These are phyloP conservation scores for Sitta europaea DNA, from an alignment of 2,113 vertebrate genomes.

Conservation along the genomic window DNA sequence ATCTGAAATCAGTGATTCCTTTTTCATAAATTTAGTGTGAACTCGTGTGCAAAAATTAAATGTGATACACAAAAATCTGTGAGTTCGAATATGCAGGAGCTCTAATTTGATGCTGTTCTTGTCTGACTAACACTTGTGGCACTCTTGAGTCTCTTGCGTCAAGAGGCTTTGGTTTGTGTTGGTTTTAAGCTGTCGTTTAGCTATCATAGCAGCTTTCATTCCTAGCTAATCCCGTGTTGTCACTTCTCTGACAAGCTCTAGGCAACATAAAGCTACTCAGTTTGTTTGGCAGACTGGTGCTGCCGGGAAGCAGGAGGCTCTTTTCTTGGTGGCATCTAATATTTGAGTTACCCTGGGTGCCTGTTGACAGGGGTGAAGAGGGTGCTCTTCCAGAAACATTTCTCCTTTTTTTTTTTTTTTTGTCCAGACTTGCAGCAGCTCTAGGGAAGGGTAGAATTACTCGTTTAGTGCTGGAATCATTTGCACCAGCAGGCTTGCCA, in stretches of 20 bases:
- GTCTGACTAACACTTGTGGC: not conserved
- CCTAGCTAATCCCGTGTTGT: conserved; percentile 26
- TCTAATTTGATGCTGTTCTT: not conserved
- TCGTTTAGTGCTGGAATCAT: not conserved
- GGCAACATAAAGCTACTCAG: not conserved
- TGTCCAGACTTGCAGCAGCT: not conserved
- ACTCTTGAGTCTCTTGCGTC: not conserved
- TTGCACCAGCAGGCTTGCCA: not conserved
- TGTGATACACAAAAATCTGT: not conserved
- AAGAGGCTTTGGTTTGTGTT: not conserved
- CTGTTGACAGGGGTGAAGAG: not conserved
- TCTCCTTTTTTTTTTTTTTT: not conserved
- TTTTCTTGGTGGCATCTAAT: not conserved
- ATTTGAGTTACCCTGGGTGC: not conserved
- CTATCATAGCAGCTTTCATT: not conserved
- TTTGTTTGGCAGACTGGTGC: not conserved
- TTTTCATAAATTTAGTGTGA: not conserved
- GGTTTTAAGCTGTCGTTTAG: not conserved
- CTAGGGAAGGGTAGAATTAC: not conserved
- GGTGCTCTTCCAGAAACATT: not conserved
- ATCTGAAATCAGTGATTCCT: not conserved
- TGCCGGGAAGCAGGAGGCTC: not conserved
- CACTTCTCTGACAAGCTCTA: not conserved
- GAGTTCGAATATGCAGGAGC: not conserved
- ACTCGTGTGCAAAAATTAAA: not conserved